Evolutionary conservation across 2,797 vertebrate genomes (phyloP), one percentile per base, ranked within the genome.

Genomic region (Acomys russatus): DNA sequence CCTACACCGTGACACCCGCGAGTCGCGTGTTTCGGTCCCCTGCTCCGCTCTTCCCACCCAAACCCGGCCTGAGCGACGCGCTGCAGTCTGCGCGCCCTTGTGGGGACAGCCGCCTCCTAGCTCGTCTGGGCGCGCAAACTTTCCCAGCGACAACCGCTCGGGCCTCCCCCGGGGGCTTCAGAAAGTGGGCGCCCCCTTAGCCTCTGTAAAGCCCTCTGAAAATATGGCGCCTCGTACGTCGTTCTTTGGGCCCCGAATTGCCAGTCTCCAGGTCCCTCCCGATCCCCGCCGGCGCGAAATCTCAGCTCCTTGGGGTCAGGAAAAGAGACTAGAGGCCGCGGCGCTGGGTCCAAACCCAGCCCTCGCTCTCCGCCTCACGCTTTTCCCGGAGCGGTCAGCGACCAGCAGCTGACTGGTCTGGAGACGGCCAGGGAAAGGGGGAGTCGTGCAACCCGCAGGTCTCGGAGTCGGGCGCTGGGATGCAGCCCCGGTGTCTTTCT

Each of bases 221-320:
- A 97, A 97, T 93, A 98, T 97, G 97, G 97, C 97, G 97, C 97
- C 97, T 97, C 90, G 38, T 92, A 92, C 76, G 96, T 90, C 94
- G 92, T 89, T 73, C 51, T 91, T 88, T 73, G 59, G 87, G 91
- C 90, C 73, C 95, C 94, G 15, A 91, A 92, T 89, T 22, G 92
- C 88, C 73, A 2, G 79, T 14, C 56, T 92, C 92, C 88, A 35
- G 84, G 74, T 88, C 33, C 68, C 88, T 79, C 73, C 14, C 9
- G 91, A 68, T 96, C 89, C 92, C 94, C 6, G 25, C 23, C 61
- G 25, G 93, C 91, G 89, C 93, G 82, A 91, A 96, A 97, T 68
- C 56, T 70, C 92, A 92, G 74, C 51, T 86, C 63, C 10, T 9
- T 9, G 25, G 56, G 90, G 71, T 80, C 49, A 3, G 78, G 18